Base-by-base conservation (phyloP, 2,113 vertebrate genomes). In the Procapra przewalskii region DNA sequence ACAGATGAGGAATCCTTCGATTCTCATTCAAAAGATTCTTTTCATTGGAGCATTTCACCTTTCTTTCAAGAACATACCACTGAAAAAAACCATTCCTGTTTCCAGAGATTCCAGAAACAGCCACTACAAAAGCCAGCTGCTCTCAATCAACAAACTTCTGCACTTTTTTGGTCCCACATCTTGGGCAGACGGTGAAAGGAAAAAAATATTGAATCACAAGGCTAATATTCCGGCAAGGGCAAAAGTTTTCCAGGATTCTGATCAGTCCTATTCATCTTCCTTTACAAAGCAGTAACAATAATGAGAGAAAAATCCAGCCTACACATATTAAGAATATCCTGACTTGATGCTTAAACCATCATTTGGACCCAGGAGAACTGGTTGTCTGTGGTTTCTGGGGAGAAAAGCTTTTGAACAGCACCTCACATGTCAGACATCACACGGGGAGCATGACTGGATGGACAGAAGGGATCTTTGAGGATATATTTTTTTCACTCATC, bases 231-330 rank as follows among this genome's bases (percentile, higher is more conserved):
- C 77, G 98, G 57, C 10, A 67, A 85, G 54, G n/a, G 84, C 59
- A 80, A 90, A 60, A 15, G 50, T 93, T 90, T 96, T 93, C 88
- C 17, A 31, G 3, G 43, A 92, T 98, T 97, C 94, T 71, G 77
- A 64, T 90, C 45, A 36, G 67, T 97, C 83, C 79, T 15, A 17
- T 33, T 88, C 52, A 29, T 71, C 45, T 80, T 87, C 80, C 12
- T 96, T 94, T 23, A 59, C 23, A 59, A 52, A 94, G 77, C 1
- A n/a, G 19, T 52, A 21, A 43, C 19, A 17, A 43, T 29, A 45
- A 64, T 77, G 77, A 92, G 23, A 88, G 45, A 67, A 90, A 77
- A 77, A 86, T 25, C 55, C 67, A 95, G 3, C 31, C 64, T 62
- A n/a, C 29, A 4, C 0, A 40, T 10, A 48, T 33, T 85, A 75